phyloP scores from a whole-genome alignment of 2,113 vertebrate genomes.

The Bufo gargarizans region DNA sequence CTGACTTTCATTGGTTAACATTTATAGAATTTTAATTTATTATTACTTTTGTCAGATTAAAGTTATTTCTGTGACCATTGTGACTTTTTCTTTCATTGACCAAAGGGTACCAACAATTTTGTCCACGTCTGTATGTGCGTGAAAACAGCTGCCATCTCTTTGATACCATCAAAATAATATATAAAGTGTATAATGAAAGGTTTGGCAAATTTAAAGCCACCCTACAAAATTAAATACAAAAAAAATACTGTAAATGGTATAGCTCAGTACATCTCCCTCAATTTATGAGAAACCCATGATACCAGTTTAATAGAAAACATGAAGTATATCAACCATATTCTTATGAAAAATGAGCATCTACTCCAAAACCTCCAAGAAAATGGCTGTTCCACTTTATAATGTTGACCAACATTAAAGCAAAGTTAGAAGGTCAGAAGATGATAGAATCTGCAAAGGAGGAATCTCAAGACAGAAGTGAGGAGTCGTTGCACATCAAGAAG shows the following conservation, averaged over 20 bases:
- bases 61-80: no score
- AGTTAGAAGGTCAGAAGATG: background rate
- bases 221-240: background rate
- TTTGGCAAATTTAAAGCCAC: background rate
- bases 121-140: no score
- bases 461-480: slow-evolving; percentile 46
- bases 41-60: no score
- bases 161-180: background rate
- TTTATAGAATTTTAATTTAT: no score
- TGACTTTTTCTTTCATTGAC: no score
- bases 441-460: slow-evolving; percentile 8
- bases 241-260: background rate
- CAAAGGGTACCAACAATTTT: no score
- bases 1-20: no score
- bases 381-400: background rate
- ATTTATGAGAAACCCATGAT: background rate
- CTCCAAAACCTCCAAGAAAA: background rate
- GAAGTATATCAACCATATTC: background rate
- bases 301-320: background rate
- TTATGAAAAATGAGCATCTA: background rate
- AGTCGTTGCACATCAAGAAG: slow-evolving; percentile 58
- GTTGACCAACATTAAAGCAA: background rate
- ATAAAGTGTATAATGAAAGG: background rate
- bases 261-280: background rate
- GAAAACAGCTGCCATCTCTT: background rate